Conservation (phyloP, 2,797 vertebrate species). For the Tapera naevia region DNA sequence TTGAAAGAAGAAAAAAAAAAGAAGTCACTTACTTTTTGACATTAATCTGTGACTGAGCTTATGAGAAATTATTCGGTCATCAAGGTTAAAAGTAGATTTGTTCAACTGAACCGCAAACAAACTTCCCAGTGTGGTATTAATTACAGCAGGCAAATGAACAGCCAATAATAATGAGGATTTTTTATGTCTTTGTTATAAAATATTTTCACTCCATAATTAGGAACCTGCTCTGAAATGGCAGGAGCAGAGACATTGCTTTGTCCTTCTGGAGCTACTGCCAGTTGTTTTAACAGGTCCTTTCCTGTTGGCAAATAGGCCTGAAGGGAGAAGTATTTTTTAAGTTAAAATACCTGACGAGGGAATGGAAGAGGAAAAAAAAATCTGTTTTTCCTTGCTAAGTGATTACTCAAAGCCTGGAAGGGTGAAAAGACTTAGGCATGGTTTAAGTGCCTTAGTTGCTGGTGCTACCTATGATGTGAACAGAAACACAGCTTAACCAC, state of each 20-base stretch:
- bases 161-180: slow-evolving; percentile 27
- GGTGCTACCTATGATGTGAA: background rate
- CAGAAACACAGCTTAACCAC: background rate
- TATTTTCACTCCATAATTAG: slow-evolving; percentile 51
- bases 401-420: background rate
- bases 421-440: background rate
- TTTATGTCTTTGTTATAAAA: slow-evolving; percentile 58
- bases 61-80: slow-evolving; percentile 57
- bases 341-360: background rate
- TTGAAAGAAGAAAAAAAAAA: background rate
- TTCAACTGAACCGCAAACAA: slow-evolving; percentile 57
- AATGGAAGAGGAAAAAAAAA: background rate
- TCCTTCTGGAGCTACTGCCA: slow-evolving; percentile 20
- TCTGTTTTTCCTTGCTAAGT: background rate
- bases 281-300: background rate
- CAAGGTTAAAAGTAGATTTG: slow-evolving; percentile 65
- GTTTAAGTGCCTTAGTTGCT: background rate
- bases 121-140: slow-evolving; percentile 48
- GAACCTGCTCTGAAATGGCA: background rate
- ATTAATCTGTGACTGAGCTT: slow-evolving; percentile 45
- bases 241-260: slow-evolving; percentile 10
- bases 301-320: background rate
- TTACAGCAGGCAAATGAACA: slow-evolving; percentile 41
- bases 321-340: background rate
- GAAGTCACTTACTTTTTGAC: slow-evolving; percentile 46